phyloP scores from a whole-genome alignment of 2,113 vertebrate species.

The Hippopotamus amphibius region DNA sequence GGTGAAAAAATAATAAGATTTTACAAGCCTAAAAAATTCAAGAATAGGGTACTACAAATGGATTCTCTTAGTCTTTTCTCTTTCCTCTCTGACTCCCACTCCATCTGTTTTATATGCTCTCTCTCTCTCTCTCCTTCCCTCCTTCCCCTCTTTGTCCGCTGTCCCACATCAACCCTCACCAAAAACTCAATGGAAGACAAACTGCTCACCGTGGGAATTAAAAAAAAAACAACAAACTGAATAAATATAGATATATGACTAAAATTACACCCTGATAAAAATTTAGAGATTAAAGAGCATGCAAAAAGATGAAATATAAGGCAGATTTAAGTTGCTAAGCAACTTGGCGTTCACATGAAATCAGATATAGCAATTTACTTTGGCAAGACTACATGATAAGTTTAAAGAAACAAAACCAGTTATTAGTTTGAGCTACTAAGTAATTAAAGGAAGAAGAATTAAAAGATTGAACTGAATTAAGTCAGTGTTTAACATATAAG shows the following conservation, averaged over 20 bases:
- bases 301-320: constrained; percentile 76
- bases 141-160: neutral
- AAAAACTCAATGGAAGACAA: constrained; percentile 42
- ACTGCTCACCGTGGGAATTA: neutral
- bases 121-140: neutral
- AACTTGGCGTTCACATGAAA: constrained; percentile 84
- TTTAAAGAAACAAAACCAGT: constrained; percentile 85
- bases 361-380: constrained; percentile 87
- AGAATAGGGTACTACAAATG: neutral
- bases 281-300: constrained; percentile 71
- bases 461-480: constrained; percentile 84
- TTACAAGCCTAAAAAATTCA: neutral
- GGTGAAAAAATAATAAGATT: constrained; percentile 30
- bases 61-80: neutral
- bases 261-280: constrained; percentile 76
- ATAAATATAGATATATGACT: constrained; percentile 55
- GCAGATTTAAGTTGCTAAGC: constrained; percentile 87
- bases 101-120: neutral
- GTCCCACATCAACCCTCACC: neutral
- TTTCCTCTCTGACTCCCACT: neutral
- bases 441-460: constrained; percentile 86
- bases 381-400: constrained; percentile 83
- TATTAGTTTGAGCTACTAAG: constrained; percentile 83
- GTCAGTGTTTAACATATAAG: constrained; percentile 82
- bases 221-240: neutral